A percentile compares a stretch with the other conserved stretches of the same genome.
These are phyloP conservation scores for Leptura quadrifasciata DNA, from an alignment of 2,888 invertebrate species.

Conservation along the genomic window DNA sequence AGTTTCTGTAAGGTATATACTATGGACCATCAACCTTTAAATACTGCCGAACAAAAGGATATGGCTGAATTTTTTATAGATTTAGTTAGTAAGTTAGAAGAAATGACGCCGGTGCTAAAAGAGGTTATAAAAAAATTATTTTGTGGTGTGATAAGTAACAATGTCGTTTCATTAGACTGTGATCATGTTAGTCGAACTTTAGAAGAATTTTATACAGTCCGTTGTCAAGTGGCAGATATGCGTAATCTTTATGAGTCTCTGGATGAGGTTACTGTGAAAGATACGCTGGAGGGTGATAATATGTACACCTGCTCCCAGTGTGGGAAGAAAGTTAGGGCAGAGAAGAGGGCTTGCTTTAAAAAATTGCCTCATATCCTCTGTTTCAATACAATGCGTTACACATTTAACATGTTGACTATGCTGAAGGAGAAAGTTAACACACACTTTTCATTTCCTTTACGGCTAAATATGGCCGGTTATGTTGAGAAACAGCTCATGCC, in stretches of 20 bases:
- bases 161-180: conserved; percentile 96
- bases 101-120: conserved; percentile 94
- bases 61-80: conserved; percentile 99
- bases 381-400: conserved; percentile 98
- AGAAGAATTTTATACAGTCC: conserved; percentile 97
- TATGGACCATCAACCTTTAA: conserved; percentile 97
- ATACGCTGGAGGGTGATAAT: conserved; percentile 96
- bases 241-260: conserved; percentile 94
- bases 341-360: conserved; percentile 90
- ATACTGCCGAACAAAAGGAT: conserved; percentile 97
- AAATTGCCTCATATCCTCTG: conserved; percentile 94
- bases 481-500: conserved; percentile 95
- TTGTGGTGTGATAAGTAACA: conserved; percentile 95
- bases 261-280: conserved; percentile 98
- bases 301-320: conserved; percentile 98
- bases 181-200: conserved; percentile 95
- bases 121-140: conserved; percentile 92
- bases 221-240: conserved; percentile 98
- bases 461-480: conserved; percentile 95
- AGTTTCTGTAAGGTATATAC: conserved; percentile 97
- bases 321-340: conserved; percentile 95
- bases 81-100: conserved; percentile 95
- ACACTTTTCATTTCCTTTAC: conserved; percentile 95
- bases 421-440: conserved; percentile 98
- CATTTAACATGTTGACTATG: conserved; percentile 98